phyloP scores from a whole-genome alignment of 37 sponge, comb jelly and placozoan genomes.

The Chondrosia reniformis region DNA sequence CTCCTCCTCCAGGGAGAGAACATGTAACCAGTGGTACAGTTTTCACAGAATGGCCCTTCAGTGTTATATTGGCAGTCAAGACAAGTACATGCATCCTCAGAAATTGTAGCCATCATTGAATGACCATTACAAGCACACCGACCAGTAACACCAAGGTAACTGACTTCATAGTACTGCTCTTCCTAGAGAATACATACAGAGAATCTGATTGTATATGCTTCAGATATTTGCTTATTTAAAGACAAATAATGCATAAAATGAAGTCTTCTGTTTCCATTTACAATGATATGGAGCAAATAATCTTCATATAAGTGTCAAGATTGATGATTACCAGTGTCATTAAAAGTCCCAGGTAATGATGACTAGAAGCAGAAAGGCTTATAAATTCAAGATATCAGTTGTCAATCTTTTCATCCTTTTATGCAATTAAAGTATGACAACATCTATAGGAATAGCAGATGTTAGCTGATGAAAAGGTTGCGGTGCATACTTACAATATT shows the following conservation, averaged over 20 bases:
- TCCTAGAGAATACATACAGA: not conserved
- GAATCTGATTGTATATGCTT: not conserved
- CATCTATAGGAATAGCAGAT: not conserved
- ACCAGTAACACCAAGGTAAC: not conserved
- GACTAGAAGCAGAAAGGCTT: too few species aligned
- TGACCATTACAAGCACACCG: conserved; percentile 20
- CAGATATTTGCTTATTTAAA: not conserved
- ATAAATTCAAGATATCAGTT: too few species aligned
- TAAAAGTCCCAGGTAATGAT: too few species aligned
- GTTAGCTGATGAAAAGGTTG: not conserved
- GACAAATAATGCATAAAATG: not conserved
- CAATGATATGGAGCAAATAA: too few species aligned
- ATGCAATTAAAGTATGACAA: too few species aligned
- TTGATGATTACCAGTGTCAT: too few species aligned
- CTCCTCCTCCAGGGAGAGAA: conserved; percentile 14
- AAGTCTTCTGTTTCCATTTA: too few species aligned
- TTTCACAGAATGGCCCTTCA: not conserved
- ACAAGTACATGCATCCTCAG: not conserved
- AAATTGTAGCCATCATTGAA: not conserved
- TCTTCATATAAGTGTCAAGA: too few species aligned
- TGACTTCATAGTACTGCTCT: conserved; percentile 10
- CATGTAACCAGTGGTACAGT: conserved; percentile 12
- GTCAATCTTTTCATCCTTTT: too few species aligned
- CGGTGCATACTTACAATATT: not conserved
- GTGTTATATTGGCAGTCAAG: not conserved